Evolutionary conservation across 2,888 invertebrate genomes (phyloP), one percentile per base, ranked within the genome.

Genomic region (Lydus trimaculatus): DNA sequence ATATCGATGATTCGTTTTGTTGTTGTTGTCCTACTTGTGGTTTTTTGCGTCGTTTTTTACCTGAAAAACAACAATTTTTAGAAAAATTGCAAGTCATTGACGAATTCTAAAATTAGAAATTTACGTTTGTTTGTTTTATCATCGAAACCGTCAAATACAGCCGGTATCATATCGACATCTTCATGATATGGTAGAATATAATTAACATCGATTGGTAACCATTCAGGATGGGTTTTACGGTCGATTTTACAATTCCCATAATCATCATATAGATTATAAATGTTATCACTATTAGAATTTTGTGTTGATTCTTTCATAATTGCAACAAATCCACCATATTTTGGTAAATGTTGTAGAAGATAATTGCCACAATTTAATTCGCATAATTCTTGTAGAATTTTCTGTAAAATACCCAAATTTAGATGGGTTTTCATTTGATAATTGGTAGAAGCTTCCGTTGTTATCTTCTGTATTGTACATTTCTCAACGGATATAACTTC

Each of bases 401-500:
- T 80, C 66, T 81, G 79, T 28, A 84, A 73, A 56, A 79, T 73
- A 1, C 79, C 80, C 11, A 83, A 69, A 61, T 80, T 78, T 58
- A 78, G 64, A 62, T 75, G 69, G 9, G 82, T 81, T 65, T 78
- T 82, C 60, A 73, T 79, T 11, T 82, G 73, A 67, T 83, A 75
- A 63, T 79, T 73, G 20, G 71, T 65, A n/a, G 71, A 73, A 2
- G 81, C 80, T 73, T 84, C 84, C 4, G 69, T 66, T 17, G 73
- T 74, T 17, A 83, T 74, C 73, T 81, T 81, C 64, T 81, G 80
- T 25, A 81, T 71, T 31, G 75, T 75, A 66, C 81, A 80, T 63
- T 76, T 77, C 61, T 84, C 83, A 6, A 82, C 66, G 33, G 70
- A 69, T 13, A 83, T 73, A 8, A 82, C 76, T 75, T 82, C 81